Evolutionary conservation across 2,113 vertebrate genomes (phyloP).

Genomic region (Pangasianodon gigas): DNA sequence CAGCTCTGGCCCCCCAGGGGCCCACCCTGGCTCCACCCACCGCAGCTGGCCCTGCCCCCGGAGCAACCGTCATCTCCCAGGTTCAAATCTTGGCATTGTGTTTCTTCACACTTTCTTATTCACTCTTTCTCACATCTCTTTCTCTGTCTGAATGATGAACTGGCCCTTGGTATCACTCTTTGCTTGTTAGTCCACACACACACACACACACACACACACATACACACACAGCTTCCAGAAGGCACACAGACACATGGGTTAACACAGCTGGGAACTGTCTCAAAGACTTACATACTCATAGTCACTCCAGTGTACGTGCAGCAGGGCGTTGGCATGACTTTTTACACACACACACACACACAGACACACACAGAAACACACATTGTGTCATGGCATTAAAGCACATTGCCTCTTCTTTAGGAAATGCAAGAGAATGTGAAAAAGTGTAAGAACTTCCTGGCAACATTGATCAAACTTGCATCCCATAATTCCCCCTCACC

Average conservation of each 20-base stretch:
- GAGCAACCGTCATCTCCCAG: constrained; percentile 77
- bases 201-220: constrained; percentile 57
- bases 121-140: not conserved
- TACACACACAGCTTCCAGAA: constrained; percentile 17
- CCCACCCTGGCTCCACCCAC: constrained; percentile 66
- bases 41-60: constrained; percentile 70
- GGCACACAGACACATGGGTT: constrained; percentile 27
- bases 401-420: constrained; percentile 60
- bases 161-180: constrained; percentile 15
- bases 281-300: not conserved
- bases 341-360: not conserved
- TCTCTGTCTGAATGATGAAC: constrained; percentile 12
- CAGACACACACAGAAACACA: not conserved
- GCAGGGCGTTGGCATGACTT: constrained; percentile 3
- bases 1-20: constrained; percentile 58
- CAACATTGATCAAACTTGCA: constrained; percentile 86
- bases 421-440: constrained; percentile 92
- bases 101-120: constrained; percentile 12
- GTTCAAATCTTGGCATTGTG: constrained; percentile 5
- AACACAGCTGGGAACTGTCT: constrained; percentile 23
- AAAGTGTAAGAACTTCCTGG: constrained; percentile 89
- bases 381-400: constrained; percentile 12
- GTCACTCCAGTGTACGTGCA: constrained; percentile 9
- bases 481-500: constrained; percentile 85
- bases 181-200: constrained; percentile 44